phyloP scores from a whole-genome alignment of 2,888 invertebrate genomes.

The Drosophila buzzatii region DNA sequence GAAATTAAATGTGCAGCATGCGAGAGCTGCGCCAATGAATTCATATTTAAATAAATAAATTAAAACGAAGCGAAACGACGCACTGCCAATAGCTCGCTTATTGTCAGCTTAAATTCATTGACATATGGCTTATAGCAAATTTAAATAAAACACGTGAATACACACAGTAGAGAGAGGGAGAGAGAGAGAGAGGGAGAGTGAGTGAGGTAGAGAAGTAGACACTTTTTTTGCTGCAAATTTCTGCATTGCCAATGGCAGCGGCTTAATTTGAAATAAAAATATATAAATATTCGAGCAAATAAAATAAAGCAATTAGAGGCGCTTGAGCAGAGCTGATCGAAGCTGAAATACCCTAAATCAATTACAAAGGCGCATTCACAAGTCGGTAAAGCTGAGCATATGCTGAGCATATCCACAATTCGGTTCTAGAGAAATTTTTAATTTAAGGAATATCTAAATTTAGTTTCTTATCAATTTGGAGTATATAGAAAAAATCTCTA shows the following conservation, averaged over 20 bases:
- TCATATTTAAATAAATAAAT: slow-evolving; percentile 8
- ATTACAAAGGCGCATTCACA: no score
- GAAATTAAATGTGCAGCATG: not conserved
- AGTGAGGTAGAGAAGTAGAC: no score
- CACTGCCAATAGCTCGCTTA: slow-evolving; percentile 6
- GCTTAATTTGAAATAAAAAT: not conserved
- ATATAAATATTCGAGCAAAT: not conserved
- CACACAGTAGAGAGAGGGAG: no score
- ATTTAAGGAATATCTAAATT: no score
- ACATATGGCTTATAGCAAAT: slow-evolving; percentile 1
- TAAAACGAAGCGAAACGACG: not conserved
- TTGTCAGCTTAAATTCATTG: not conserved
- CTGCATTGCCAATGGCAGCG: not conserved
- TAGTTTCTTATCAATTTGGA: no score
- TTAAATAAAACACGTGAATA: not conserved
- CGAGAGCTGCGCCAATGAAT: not conserved
- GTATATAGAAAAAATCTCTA: no score
- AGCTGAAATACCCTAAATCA: not conserved
- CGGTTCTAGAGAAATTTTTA: no score
- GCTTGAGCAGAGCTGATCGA: no score
- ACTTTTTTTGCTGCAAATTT: not conserved
- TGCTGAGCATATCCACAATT: no score
- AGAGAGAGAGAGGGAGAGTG: no score
- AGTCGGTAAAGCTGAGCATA: no score
- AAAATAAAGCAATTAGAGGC: slow-evolving; percentile 2